These are phyloP conservation scores for Dipodomys stephensi DNA, from an alignment of 2,113 vertebrate species.

Conservation along the genomic window DNA sequence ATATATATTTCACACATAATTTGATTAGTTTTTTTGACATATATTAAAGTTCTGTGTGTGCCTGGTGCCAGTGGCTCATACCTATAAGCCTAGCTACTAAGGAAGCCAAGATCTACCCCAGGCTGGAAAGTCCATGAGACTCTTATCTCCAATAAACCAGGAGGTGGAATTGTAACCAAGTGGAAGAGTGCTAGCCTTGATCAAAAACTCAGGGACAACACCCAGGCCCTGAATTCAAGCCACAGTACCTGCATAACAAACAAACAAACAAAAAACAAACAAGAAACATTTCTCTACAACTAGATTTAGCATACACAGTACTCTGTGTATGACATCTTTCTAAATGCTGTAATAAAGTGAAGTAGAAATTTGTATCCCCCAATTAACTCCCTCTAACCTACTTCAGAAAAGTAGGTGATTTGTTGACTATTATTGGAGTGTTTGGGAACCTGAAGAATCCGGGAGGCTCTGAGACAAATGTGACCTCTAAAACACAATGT, in stretches of 20 bases:
- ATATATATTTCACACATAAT: neutral
- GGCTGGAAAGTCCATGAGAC: no score
- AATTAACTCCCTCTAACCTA: neutral
- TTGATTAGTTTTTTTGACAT: neutral
- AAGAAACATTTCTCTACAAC: neutral
- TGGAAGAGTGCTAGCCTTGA: no score
- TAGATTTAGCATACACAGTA: neutral
- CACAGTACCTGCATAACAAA: no score
- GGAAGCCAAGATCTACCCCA: no score
- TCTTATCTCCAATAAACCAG: no score
- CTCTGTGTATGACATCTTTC: neutral
- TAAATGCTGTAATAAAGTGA: neutral
- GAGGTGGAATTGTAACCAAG: no score
- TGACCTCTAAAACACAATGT: neutral
- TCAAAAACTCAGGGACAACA: no score
- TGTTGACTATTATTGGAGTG: neutral
- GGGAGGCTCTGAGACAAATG: neutral
- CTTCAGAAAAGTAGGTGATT: neutral
- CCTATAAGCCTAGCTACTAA: no score
- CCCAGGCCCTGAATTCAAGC: no score
- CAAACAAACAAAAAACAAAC: no score
- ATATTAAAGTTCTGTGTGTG: neutral
- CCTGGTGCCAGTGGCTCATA: no score
- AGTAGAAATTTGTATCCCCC: neutral
- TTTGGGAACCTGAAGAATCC: neutral